Conservation (phyloP, 2,113 vertebrate genomes). For the Thunnus thynnus region DNA sequence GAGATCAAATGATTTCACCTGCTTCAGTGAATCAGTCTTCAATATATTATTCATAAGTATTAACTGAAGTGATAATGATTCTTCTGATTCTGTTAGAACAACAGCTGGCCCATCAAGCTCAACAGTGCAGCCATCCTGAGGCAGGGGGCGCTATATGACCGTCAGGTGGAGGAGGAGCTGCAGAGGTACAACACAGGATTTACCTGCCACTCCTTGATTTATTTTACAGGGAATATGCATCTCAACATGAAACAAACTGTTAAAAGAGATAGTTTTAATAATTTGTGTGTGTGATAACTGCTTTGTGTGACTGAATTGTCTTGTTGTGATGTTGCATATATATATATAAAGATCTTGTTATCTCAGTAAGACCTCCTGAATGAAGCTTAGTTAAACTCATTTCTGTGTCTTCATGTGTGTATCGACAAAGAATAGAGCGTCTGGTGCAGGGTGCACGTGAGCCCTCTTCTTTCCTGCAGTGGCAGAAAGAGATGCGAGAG, state of each 20-base stretch:
- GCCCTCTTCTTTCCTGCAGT: conserved; percentile 88
- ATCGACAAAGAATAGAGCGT: conserved; percentile 70
- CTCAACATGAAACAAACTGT: neutral
- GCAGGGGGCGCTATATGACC: conserved; percentile 87
- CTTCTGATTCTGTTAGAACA: conserved; percentile 77
- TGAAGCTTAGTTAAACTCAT: too few species aligned
- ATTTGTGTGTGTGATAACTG: too few species aligned
- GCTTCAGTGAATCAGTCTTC: neutral
- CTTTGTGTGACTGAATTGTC: too few species aligned
- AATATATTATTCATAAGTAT: neutral
- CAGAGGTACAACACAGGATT: conserved; percentile 82
- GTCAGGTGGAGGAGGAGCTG: conserved; percentile 88
- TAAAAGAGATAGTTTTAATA: too few species aligned
- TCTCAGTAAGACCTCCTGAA: too few species aligned
- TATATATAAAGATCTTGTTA: too few species aligned
- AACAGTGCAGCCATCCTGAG: conserved; percentile 92
- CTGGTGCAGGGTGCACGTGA: conserved; percentile 85
- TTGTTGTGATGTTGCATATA: too few species aligned
- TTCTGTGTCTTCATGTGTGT: conserved; percentile 9
- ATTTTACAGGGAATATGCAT: neutral
- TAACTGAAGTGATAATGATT: neutral
- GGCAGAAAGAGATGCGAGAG: conserved; percentile 89
- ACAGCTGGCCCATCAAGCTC: conserved; percentile 87
- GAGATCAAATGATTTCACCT: neutral
- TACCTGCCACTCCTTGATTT: neutral